Base-by-base conservation (phyloP, 2,888 invertebrate species). In the Unio delphinus region DNA sequence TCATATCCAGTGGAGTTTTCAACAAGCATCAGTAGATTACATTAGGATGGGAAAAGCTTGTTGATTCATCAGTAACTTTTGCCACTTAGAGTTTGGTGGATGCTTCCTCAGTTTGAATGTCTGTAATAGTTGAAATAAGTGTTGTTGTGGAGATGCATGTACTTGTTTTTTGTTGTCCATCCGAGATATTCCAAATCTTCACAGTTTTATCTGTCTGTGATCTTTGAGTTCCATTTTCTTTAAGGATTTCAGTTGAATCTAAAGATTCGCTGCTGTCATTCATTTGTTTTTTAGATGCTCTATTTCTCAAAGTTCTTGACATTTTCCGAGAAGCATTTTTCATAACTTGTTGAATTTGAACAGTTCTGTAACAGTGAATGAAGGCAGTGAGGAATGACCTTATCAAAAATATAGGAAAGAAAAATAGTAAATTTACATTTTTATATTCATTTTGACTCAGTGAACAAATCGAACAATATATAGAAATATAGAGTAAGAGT, bases 301-400 rank as follows among this genome's bases (percentile, higher is more conserved):
- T 28, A 56, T 59, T n/a, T 11, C 30, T 64, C 55, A 67, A 64
- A 8, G 67, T 57, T n/a, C 61, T 61, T 11, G 64, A 67, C 11
- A 67, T 63, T 5, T 60, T 63, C 18, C 67, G 54, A 8, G 69
- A 69, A 23, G 75, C 67, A 18, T 68, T 67, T 23, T 66, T 68
- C 65, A 80, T 73, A 8, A 82, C 67, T n/a, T 66, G 74, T 61
- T 80, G 76, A 23, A 81, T 75, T 68, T 76, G 69, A 23, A 78
- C 70, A 28, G 82, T 81, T 65, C 81, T 71, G 67, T 76, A 80
- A 20, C 80, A 80, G 69, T 85, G 85, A 30, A 83, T 64, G 18
- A 80, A 73, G 7, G 81, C 83, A 68, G 79, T 79, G 23, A 80
- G n/a, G 55, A 84, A 78, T 18, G 85, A 80, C 45, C 84, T 80